phyloP scores from a whole-genome alignment of 2,888 invertebrate genomes.

The Tigriopus californicus region DNA sequence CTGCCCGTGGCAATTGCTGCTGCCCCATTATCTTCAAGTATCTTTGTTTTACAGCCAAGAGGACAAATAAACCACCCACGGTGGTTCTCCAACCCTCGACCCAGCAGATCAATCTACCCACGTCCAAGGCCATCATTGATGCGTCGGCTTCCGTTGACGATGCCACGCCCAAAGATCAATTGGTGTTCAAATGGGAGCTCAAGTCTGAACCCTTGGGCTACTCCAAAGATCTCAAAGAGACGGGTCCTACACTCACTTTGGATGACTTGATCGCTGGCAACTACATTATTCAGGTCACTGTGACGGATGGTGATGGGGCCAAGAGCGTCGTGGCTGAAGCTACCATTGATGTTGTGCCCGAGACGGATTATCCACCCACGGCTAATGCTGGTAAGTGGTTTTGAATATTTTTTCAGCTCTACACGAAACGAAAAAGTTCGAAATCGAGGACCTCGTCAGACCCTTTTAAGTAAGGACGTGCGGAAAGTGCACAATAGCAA shows the following conservation, averaged over 20 bases:
- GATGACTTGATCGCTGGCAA: constrained; percentile 73
- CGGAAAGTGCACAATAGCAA: no score
- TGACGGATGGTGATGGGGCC: constrained; percentile 72
- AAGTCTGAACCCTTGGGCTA: constrained; percentile 69
- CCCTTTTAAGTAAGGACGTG: no score
- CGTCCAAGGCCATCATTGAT: constrained; percentile 72
- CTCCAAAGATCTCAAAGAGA: constrained; percentile 48
- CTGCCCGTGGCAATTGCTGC: constrained; percentile 64
- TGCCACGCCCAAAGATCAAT: constrained; percentile 42
- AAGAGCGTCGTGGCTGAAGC: constrained; percentile 59
- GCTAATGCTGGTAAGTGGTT: constrained; percentile 57
- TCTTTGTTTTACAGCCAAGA: constrained; percentile 38
- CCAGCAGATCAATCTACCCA: constrained; percentile 72
- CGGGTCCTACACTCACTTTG: constrained; percentile 61
- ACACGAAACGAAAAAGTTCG: no score
- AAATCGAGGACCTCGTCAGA: no score
- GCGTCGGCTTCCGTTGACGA: constrained; percentile 51
- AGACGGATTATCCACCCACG: constrained; percentile 82
- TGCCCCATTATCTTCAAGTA: constrained; percentile 46
- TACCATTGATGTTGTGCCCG: constrained; percentile 70
- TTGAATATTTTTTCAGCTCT: no score
- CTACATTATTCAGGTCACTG: constrained; percentile 67
- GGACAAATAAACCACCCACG: constrained; percentile 57
- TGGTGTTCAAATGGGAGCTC: constrained; percentile 79
- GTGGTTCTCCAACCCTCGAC: constrained; percentile 67